Percentiles rank a stretch among this genome's conserved stretches.
These are phyloP conservation scores for Synanthedon myopaeformis DNA, from an alignment of 2,888 invertebrate species.

Conservation along the genomic window DNA sequence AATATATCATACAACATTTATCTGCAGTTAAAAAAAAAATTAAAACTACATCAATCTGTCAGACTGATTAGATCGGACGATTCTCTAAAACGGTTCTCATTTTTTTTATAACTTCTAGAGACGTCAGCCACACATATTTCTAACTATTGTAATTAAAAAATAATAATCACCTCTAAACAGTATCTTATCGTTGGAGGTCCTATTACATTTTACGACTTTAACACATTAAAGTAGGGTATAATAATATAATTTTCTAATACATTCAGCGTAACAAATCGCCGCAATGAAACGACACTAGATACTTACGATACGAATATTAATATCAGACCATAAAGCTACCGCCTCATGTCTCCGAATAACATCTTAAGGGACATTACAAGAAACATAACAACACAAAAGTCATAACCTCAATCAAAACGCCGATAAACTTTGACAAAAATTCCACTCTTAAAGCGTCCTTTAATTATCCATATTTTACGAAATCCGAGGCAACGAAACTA, in stretches of 20 bases:
- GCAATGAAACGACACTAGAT: slow-evolving; percentile 32
- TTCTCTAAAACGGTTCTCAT: not conserved
- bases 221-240: slow-evolving; percentile 31
- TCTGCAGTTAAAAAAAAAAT: no score
- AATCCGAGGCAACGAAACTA: slow-evolving; percentile 49
- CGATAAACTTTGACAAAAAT: slow-evolving; percentile 70
- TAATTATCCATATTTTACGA: slow-evolving; percentile 69
- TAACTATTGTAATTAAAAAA: not conserved
- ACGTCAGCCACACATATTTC: not conserved
- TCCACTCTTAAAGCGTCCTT: slow-evolving; percentile 65
- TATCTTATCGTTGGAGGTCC: slow-evolving; percentile 47
- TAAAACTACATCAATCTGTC: not conserved
- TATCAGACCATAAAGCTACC: slow-evolving; percentile 58
- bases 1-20: no score
- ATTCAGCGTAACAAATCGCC: slow-evolving; percentile 59
- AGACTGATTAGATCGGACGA: not conserved
- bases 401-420: slow-evolving; percentile 68
- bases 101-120: not conserved
- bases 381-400: slow-evolving; percentile 24
- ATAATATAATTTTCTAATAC: slow-evolving; percentile 39
- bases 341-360: slow-evolving; percentile 33
- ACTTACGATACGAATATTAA: slow-evolving; percentile 30
- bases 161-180: not conserved
- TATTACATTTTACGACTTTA: slow-evolving; percentile 41
- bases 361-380: slow-evolving; percentile 35